These are phyloP conservation scores for Diabrotica virgifera DNA, from an alignment of 1,140 invertebrate species.

Conservation along the genomic window DNA sequence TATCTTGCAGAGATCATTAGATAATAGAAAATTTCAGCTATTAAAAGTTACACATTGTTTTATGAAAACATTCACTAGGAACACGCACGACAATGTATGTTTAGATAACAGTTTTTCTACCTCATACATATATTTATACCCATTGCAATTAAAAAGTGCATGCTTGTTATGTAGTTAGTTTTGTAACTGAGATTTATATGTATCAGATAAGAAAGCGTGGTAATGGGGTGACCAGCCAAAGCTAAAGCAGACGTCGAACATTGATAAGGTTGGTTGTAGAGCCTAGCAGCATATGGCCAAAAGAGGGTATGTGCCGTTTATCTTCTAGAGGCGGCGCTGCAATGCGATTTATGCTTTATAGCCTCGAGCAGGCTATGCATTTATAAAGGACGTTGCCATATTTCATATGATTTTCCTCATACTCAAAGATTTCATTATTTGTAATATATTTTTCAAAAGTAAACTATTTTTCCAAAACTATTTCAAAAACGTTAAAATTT, in stretches of 20 bases:
- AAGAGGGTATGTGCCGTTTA: slow-evolving; percentile 9
- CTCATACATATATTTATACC: not conserved
- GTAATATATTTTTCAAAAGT: too few species aligned
- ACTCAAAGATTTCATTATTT: too few species aligned
- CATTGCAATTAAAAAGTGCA: not conserved
- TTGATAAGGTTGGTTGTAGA: slow-evolving; percentile 10
- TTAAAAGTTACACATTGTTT: too few species aligned
- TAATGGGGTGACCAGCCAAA: not conserved
- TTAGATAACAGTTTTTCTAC: too few species aligned
- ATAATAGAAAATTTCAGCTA: too few species aligned
- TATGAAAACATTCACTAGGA: too few species aligned
- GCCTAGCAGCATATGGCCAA: slow-evolving; percentile 15
- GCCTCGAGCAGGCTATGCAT: slow-evolving; percentile 13
- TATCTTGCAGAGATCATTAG: too few species aligned
- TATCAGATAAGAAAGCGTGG: not conserved
- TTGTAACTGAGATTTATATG: not conserved
- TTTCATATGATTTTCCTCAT: too few species aligned
- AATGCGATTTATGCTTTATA: slow-evolving; percentile 15
- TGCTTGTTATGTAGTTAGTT: slow-evolving; percentile 3
- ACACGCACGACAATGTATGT: too few species aligned
- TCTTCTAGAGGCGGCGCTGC: slow-evolving; percentile 11
- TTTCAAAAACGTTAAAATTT: too few species aligned
- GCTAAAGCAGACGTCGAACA: slow-evolving; percentile 1
- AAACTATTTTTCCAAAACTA: too few species aligned
- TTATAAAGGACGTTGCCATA: not conserved